phyloP scores from a whole-genome alignment of 2,113 vertebrate species.

The Malurus elegans region DNA sequence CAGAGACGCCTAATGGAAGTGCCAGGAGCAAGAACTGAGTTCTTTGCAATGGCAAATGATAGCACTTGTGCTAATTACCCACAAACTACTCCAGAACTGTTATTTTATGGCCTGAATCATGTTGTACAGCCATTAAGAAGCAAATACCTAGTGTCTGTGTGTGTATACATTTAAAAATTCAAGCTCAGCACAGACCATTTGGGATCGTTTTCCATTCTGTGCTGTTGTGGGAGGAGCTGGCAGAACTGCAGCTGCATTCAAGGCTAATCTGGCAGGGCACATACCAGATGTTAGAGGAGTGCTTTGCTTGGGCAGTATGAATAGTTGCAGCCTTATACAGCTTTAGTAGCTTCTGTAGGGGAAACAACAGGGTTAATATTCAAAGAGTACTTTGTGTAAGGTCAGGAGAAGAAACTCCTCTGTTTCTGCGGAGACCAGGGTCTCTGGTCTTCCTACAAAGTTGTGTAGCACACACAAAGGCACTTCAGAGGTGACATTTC shows the following conservation, averaged over 20 bases:
- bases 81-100: neutral
- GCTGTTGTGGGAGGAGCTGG: constrained; percentile 64
- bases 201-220: constrained; percentile 60
- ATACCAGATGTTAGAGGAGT: constrained; percentile 61
- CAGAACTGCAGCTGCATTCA: constrained; percentile 47
- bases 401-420: neutral
- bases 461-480: neutral
- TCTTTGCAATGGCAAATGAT: neutral
- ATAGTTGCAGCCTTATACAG: neutral
- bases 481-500: neutral
- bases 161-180: neutral
- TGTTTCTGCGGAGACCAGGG: neutral
- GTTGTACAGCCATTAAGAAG: neutral
- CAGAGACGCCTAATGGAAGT: neutral
- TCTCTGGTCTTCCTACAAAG: neutral
- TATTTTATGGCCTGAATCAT: neutral
- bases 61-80: neutral
- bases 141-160: neutral
- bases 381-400: neutral
- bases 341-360: neutral
- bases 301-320: neutral
- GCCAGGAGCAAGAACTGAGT: neutral
- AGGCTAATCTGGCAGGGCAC: constrained; percentile 55
- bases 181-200: constrained; percentile 1
- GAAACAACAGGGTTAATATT: neutral